Base-by-base conservation (phyloP, 2,888 invertebrate species). In the Unio delphinus region DNA sequence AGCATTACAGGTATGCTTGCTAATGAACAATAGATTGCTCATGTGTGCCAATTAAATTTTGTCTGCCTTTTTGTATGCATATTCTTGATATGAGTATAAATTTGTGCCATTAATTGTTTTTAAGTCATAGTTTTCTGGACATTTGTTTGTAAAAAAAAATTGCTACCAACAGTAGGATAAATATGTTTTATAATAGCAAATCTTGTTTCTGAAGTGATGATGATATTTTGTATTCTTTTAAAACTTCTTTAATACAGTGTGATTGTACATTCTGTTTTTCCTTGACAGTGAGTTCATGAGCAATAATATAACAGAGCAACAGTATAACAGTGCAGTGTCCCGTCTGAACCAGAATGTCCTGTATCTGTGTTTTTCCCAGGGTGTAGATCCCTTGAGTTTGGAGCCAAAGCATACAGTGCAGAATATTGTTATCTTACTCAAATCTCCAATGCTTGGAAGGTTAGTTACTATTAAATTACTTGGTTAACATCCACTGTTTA, bases 291-390 rank as follows among this genome's bases (percentile, higher is more conserved):
- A 96, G 90, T 96, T 96, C 91, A 94, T 94, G 88, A 92, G 92
- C 79, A 93, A 93, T 86, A 94, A 93, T 81, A 91, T 95, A 89
- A 92, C 92, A 63, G 93, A 94, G 85, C 92, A 93, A 82, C 94
- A 94, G 86, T 95, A 96, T 90, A 92, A 92, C 80, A 92, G 93
- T 79, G 93, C 94, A 90, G 94, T 95, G 70, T 93, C 94, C 61
- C 93, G 94, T 73, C 92, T 96, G 76, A 95, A 95, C 90, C 93
- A 94, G 82, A 95, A 95, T 87, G 92, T 95, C 72, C 90, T 95
- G 83, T 94, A 94, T 89, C 90, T 95, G 80, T 95, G 95, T 88
- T 93, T 94, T 82, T 93, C 94, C 11, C 95, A 95, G 90, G 93
- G 93, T 81, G 93, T 95, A 23, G 92, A 93, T 84, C 90, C 93